A percentile compares a stretch with the other conserved stretches of the same genome.
Conservation (phyloP, 2,888 invertebrate genomes). For the Danaus chrysippus region DNA sequence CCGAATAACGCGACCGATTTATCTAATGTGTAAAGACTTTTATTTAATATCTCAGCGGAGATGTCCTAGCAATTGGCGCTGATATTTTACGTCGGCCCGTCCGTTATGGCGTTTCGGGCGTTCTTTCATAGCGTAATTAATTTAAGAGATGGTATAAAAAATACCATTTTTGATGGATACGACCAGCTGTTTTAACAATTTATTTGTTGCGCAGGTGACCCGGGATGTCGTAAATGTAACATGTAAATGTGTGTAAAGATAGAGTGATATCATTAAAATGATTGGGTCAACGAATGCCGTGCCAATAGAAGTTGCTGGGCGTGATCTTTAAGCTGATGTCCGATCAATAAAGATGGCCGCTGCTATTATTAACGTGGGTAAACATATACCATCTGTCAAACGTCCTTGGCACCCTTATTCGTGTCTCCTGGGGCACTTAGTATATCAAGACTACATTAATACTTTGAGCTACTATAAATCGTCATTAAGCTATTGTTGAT, state of each 20-base stretch:
- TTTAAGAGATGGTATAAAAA: constrained; percentile 66
- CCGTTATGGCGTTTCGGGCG: constrained; percentile 62
- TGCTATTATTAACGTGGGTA: constrained; percentile 48
- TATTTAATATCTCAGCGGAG: constrained; percentile 74
- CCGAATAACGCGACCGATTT: constrained; percentile 75
- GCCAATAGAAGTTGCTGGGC: constrained; percentile 65
- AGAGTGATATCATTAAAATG: constrained; percentile 46
- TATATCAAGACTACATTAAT: constrained; percentile 33
- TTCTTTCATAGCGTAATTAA: constrained; percentile 71
- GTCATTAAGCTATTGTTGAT: constrained; percentile 52
- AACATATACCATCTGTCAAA: constrained; percentile 48
- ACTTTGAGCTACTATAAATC: constrained; percentile 39
- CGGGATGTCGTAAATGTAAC: constrained; percentile 38
- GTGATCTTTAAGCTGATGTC: constrained; percentile 56
- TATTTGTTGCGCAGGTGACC: constrained; percentile 63
- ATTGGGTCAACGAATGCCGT: constrained; percentile 52
- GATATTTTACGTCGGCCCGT: constrained; percentile 68
- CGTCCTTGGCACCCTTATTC: constrained; percentile 44
- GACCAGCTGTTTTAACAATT: constrained; percentile 60
- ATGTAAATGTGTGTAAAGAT: constrained; percentile 36
- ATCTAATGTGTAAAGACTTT: constrained; percentile 78
- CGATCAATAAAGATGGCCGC: constrained; percentile 57
- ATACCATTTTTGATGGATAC: constrained; percentile 64
- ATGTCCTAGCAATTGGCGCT: constrained; percentile 71
- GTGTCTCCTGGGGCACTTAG: constrained; percentile 30